Evolutionary conservation across 2,113 vertebrate genomes (phyloP).

Genomic region (Myrmecophaga tridactyla): DNA sequence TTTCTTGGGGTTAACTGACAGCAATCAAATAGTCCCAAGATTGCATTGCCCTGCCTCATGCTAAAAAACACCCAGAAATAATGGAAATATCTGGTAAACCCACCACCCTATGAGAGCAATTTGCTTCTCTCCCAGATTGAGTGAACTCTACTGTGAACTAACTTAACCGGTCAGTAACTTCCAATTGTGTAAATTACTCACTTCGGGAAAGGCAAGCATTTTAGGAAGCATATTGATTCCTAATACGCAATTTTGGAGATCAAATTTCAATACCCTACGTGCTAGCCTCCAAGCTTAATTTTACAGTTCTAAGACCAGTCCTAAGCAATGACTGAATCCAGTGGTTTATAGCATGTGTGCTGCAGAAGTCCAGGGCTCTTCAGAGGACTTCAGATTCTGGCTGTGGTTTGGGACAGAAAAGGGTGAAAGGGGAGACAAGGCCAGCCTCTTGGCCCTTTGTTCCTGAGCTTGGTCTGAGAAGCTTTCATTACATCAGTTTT

Average conservation of each 20-base stretch:
- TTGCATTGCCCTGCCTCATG: background rate
- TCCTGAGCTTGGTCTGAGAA: background rate
- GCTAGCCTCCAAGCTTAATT: background rate
- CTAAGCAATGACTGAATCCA: background rate
- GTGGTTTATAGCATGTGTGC: background rate
- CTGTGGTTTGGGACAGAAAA: background rate
- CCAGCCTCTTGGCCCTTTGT: background rate
- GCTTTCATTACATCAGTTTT: background rate
- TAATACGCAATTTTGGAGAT: background rate
- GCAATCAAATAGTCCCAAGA: conserved; percentile 1
- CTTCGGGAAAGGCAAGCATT: background rate
- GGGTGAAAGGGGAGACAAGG: background rate
- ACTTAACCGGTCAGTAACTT: background rate
- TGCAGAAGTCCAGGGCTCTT: background rate
- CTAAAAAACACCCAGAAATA: background rate
- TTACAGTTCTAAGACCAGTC: background rate
- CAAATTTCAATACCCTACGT: background rate
- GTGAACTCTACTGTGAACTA: background rate
- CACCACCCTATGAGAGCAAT: background rate
- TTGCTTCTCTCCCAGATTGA: background rate
- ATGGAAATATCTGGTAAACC: background rate
- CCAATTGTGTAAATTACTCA: background rate
- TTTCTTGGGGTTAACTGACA: conserved; percentile 49
- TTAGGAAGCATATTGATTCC: background rate
- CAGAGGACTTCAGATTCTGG: background rate